A percentile compares a stretch with the other conserved stretches of the same genome.
phyloP scores from a whole-genome alignment of 2,888 invertebrate genomes.

The Drosophila paracracens region DNA sequence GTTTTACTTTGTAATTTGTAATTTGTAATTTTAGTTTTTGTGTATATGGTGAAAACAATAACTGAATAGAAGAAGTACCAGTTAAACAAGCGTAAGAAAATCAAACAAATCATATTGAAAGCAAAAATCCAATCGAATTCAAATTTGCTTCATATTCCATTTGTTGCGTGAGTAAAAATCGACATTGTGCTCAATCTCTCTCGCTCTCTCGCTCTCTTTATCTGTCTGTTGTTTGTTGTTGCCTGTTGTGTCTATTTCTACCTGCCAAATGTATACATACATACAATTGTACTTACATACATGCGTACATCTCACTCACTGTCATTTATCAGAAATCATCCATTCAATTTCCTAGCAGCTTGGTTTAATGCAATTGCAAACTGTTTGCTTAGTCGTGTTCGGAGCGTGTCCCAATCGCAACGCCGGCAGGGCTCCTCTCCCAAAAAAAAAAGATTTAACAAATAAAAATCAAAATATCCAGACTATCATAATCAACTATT shows the following conservation, averaged over 20 bases:
- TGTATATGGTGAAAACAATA: conserved; percentile 13
- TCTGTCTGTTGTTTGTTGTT: conserved; percentile 37
- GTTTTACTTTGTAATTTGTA: conserved; percentile 39
- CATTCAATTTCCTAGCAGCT: conserved; percentile 45
- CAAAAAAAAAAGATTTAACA: neutral
- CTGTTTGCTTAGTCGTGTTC: conserved; percentile 64
- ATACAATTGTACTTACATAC: conserved; percentile 13
- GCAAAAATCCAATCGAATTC: conserved; percentile 32
- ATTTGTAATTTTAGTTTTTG: conserved; percentile 36
- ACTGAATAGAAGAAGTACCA: conserved; percentile 3
- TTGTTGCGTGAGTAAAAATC: conserved; percentile 66
- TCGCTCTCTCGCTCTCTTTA: conserved; percentile 13
- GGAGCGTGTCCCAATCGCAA: conserved; percentile 46
- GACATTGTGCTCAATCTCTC: conserved; percentile 24
- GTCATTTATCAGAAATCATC: conserved; percentile 51
- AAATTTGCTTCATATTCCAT: conserved; percentile 43
- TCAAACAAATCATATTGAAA: conserved; percentile 38
- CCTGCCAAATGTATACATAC: conserved; percentile 36
- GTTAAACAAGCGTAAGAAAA: conserved; percentile 21
- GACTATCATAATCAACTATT: conserved; percentile 26
- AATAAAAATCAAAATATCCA: conserved; percentile 1
- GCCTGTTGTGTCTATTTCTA: conserved; percentile 44
- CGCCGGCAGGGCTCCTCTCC: conserved; percentile 44
- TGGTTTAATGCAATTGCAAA: conserved; percentile 41
- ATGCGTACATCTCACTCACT: conserved; percentile 13